A percentile compares a stretch with the other conserved stretches of the same genome.
Evolutionary conservation across 2,797 vertebrate genomes (phyloP).

Genomic region (Zalophus californianus): DNA sequence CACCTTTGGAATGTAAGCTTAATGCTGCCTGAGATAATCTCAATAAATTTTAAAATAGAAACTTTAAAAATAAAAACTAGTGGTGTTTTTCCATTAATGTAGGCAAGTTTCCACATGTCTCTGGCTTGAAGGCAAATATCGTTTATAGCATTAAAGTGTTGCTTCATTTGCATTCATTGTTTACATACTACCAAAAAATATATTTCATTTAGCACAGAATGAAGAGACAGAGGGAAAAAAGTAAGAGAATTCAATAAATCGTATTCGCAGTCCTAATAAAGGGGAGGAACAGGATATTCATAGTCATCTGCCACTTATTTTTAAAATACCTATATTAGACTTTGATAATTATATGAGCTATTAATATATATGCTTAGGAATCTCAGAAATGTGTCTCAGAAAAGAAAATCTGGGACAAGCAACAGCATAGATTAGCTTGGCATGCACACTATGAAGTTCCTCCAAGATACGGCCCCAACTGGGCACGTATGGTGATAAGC

Average conservation of each 20-base stretch:
- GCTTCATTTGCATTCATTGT: not conserved
- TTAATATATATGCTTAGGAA: not conserved
- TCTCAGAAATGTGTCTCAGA: conserved; percentile 9
- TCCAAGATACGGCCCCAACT: not conserved
- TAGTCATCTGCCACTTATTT: not conserved
- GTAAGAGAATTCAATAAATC: conserved; percentile 15
- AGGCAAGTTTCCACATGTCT: not conserved
- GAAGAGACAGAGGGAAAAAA: not conserved
- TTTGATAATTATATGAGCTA: conserved; percentile 43
- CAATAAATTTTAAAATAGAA: conserved; percentile 59
- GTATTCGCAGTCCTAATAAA: not conserved
- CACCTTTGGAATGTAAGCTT: not conserved
- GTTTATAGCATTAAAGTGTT: conserved; percentile 30
- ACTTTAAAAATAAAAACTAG: conserved; percentile 35
- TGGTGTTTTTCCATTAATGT: conserved; percentile 3
- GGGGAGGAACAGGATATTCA: not conserved
- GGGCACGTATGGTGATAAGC: not conserved
- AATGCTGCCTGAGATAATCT: conserved; percentile 2
- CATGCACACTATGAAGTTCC: not conserved
- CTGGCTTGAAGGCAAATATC: conserved; percentile 4
- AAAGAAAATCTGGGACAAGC: not conserved
- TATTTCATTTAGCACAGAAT: conserved; percentile 28
- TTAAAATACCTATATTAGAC: not conserved
- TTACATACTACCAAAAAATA: not conserved
- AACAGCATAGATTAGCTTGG: not conserved